These are phyloP conservation scores for Gorilla gorilla DNA, from an alignment of 2,113 vertebrate species.

Conservation along the genomic window DNA sequence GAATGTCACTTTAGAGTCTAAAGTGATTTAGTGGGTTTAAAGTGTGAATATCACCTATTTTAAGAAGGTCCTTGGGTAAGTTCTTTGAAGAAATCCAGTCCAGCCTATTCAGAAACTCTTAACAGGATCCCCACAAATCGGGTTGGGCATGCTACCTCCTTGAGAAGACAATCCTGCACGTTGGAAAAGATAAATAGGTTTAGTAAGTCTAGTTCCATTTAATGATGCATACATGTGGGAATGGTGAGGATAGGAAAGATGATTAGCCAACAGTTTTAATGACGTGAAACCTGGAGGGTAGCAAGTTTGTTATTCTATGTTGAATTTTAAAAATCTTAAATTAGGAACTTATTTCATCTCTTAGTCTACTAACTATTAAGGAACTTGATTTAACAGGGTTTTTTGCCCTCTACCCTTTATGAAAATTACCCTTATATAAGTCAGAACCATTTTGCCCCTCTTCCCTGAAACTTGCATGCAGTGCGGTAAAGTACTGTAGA, in stretches of 20 bases:
- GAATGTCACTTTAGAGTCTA: background rate
- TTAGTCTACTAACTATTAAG: background rate
- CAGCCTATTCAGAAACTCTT: constrained; percentile 6
- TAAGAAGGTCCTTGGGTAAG: constrained; percentile 1
- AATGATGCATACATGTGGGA: background rate
- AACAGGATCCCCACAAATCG: background rate
- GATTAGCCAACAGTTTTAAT: background rate
- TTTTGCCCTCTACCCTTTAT: background rate
- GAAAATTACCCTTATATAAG: background rate
- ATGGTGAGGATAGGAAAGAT: background rate
- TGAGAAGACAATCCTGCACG: background rate
- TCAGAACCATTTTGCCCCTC: background rate
- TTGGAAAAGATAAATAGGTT: background rate
- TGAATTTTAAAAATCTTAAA: background rate
- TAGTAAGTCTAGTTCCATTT: background rate
- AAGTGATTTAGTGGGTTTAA: background rate
- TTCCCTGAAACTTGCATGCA: background rate
- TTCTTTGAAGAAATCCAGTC: background rate
- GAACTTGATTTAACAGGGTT: background rate
- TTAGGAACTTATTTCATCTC: background rate
- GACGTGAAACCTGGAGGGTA: background rate
- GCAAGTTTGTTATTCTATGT: background rate
- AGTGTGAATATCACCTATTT: constrained; percentile 4
- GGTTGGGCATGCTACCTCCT: background rate
- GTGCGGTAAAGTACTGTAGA: background rate